These are phyloP conservation scores for Gymnopithys bicolor DNA, from an alignment of 2,797 vertebrate genomes.

Conservation along the genomic window DNA sequence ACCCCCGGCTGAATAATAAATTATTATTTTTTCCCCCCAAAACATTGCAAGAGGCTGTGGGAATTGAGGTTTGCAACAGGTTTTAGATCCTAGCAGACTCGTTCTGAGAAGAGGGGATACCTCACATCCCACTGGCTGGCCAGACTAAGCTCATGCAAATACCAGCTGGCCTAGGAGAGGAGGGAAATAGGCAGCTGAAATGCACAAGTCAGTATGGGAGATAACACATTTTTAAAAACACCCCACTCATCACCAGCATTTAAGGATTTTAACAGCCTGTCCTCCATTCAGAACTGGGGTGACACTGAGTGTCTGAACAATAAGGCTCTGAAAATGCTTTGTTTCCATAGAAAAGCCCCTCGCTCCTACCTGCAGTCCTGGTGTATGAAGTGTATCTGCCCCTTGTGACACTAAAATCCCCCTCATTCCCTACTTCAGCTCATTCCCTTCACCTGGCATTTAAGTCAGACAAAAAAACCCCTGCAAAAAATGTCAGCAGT, in stretches of 20 bases:
- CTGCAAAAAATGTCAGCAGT: neutral
- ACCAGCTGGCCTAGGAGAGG: neutral
- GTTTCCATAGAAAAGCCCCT: neutral
- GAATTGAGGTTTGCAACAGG: neutral
- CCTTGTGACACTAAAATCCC: neutral
- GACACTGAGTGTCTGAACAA: neutral
- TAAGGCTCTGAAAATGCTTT: neutral
- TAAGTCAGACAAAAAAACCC: neutral
- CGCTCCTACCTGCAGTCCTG: neutral
- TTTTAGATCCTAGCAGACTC: neutral
- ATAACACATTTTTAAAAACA: neutral
- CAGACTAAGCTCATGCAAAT: neutral
- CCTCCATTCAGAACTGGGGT: neutral
- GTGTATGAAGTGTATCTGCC: neutral
- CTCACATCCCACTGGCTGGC: rapidly evolving
- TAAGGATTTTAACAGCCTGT: neutral
- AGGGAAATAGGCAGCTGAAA: neutral
- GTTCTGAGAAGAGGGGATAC: neutral
- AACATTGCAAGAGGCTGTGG: neutral
- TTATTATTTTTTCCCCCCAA: rapidly evolving
- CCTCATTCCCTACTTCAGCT: neutral
- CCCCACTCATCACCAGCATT: neutral
- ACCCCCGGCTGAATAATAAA: neutral
- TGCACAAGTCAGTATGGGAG: rapidly evolving
- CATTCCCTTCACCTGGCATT: neutral